Evolutionary conservation across 2,888 invertebrate genomes (phyloP).

Genomic region (Gerosis bhagava): DNA sequence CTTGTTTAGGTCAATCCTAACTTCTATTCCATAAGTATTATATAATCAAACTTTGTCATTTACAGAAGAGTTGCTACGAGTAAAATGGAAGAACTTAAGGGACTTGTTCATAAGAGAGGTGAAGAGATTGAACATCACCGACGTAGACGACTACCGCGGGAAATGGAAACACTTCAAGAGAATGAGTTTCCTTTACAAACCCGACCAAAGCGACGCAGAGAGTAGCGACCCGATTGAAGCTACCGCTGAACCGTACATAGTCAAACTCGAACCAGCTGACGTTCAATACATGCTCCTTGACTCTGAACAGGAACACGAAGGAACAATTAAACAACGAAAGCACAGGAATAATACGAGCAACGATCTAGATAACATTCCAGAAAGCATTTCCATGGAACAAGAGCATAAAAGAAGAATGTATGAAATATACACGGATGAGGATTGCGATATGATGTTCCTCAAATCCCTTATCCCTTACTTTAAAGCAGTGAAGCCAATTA

Average conservation of each 20-base stretch:
- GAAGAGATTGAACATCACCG: constrained; percentile 33
- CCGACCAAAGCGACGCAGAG: no score
- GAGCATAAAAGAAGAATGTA: background rate
- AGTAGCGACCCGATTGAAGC: no score
- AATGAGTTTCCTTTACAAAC: constrained; percentile 42
- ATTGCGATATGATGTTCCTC: constrained; percentile 56
- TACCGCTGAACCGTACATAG: no score
- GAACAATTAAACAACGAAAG: no score
- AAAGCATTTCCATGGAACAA: background rate
- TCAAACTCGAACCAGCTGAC: no score
- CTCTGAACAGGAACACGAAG: no score
- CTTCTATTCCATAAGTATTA: background rate
- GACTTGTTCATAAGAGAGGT: constrained; percentile 49
- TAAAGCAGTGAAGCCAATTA: constrained; percentile 47
- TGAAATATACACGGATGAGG: constrained; percentile 36
- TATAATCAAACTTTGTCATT: constrained; percentile 20
- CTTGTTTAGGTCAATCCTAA: background rate
- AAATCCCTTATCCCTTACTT: constrained; percentile 56
- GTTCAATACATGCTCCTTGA: no score
- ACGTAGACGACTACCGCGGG: constrained; percentile 40
- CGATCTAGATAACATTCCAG: background rate
- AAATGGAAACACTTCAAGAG: constrained; percentile 49
- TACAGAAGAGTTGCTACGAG: constrained; percentile 45
- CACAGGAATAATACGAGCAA: no score
- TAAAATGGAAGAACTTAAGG: constrained; percentile 57